Percentiles rank a stretch among this genome's conserved stretches.
Evolutionary conservation across 2,888 invertebrate species (phyloP).

Genomic region (Scaptomyza reducta): DNA sequence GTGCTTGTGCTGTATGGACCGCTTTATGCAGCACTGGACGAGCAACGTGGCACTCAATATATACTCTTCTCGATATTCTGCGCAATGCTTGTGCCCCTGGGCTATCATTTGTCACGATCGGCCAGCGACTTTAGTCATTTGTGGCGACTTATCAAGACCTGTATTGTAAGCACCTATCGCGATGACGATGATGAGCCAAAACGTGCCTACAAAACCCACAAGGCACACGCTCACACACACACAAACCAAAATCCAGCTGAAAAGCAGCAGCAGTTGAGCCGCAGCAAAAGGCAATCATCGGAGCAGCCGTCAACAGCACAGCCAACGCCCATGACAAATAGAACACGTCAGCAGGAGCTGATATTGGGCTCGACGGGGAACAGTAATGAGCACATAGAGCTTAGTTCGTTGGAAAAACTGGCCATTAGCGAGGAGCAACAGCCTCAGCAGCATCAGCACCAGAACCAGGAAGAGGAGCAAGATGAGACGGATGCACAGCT

Average conservation of each 20-base stretch:
- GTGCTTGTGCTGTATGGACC: constrained; percentile 93
- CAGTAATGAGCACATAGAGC: constrained; percentile 79
- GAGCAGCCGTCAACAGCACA: constrained; percentile 23
- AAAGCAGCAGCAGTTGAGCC: constrained; percentile 22
- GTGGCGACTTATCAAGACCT: constrained; percentile 92
- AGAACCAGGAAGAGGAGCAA: constrained; percentile 8
- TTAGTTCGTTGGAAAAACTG: constrained; percentile 75
- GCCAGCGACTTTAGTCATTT: constrained; percentile 95
- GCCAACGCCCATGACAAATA: constrained; percentile 11
- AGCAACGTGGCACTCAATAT: constrained; percentile 93
- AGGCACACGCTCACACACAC: constrained; percentile 26
- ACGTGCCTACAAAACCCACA: constrained; percentile 38
- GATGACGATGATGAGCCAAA: constrained; percentile 87
- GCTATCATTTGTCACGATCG: constrained; percentile 96
- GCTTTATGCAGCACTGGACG: constrained; percentile 93
- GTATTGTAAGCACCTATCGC: constrained; percentile 90
- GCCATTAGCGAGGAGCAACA: constrained; percentile 36
- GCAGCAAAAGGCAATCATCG: constrained; percentile 26
- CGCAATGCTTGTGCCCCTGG: constrained; percentile 93
- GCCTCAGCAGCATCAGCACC: constrained; percentile 14
- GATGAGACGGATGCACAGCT: constrained; percentile 32
- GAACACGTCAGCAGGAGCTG: constrained; percentile 22
- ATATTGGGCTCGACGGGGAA: constrained; percentile 36
- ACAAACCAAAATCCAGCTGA: constrained; percentile 24
- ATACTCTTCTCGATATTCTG: constrained; percentile 97